A percentile compares a stretch with the other conserved stretches of the same genome.
phyloP scores from a whole-genome alignment of 2,113 vertebrate species.

The Recurvirostra avosetta region DNA sequence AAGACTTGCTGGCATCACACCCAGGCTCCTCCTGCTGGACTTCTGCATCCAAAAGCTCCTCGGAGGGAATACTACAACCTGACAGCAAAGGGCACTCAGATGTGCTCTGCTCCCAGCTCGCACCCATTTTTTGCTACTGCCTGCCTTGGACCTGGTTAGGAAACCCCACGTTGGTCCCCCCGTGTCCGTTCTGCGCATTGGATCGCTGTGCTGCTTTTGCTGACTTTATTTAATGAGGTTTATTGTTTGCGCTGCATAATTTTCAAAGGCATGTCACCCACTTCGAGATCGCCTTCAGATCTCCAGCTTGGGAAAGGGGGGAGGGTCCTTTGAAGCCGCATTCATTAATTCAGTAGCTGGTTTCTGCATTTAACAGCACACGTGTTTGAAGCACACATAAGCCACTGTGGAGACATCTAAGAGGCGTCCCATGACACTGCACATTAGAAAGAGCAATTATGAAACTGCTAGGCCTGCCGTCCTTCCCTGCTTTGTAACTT shows the following conservation, averaged over 20 bases:
- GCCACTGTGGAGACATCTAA: slow-evolving; percentile 72
- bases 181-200: not conserved
- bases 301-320: slow-evolving; percentile 62
- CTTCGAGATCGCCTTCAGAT: slow-evolving; percentile 70
- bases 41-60: not conserved
- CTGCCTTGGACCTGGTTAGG: not conserved
- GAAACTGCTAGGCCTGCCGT: slow-evolving; percentile 48
- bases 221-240: slow-evolving; percentile 71
- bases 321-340: slow-evolving; percentile 72
- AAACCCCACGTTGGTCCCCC: not conserved
- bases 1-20: not conserved
- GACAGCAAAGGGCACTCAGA: rapidly evolving
- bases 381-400: slow-evolving; percentile 68
- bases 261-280: slow-evolving; percentile 74
- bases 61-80: rapidly evolving
- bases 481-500: slow-evolving; percentile 64
- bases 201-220: slow-evolving; percentile 16
- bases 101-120: not conserved
- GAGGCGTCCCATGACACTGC: slow-evolving; percentile 62
- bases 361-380: slow-evolving; percentile 64
- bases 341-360: slow-evolving; percentile 75
- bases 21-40: not conserved
- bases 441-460: slow-evolving; percentile 66
- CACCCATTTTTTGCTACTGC: not conserved
- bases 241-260: slow-evolving; percentile 74